A percentile compares a stretch with the other conserved stretches of the same genome.
Conservation (phyloP, 2,797 vertebrate genomes). For the Cossypha dichroa region DNA sequence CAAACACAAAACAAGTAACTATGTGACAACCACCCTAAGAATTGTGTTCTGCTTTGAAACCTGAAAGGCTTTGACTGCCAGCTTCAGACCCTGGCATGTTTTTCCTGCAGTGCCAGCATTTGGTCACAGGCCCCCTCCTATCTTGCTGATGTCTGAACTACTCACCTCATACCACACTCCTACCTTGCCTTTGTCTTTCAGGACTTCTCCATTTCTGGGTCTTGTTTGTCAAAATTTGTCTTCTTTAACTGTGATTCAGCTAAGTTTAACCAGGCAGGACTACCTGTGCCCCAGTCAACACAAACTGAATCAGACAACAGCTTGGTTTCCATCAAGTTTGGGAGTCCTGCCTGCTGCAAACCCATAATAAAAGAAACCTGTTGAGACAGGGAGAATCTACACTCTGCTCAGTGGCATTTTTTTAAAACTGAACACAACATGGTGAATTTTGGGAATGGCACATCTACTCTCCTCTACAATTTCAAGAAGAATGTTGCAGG, state of each 20-base stretch:
- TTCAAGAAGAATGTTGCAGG: background rate
- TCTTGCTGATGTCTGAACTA: background rate
- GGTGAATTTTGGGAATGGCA: constrained; percentile 6
- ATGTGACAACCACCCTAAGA: background rate
- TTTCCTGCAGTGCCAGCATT: background rate
- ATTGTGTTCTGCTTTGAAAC: background rate
- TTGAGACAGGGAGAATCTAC: background rate
- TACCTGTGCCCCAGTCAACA: fast-evolving
- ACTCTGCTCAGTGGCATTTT: background rate
- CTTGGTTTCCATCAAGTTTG: background rate
- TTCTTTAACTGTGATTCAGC: background rate
- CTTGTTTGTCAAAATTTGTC: background rate
- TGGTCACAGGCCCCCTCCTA: background rate
- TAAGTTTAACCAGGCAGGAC: background rate
- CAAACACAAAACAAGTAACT: background rate
- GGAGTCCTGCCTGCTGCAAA: background rate
- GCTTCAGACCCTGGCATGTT: background rate
- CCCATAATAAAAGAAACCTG: background rate
- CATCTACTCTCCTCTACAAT: background rate
- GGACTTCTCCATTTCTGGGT: background rate
- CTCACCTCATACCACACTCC: background rate
- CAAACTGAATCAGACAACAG: background rate
- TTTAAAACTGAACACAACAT: background rate
- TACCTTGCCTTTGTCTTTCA: background rate
- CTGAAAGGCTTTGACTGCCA: background rate